Evolutionary conservation across 2,888 invertebrate species (phyloP), one percentile per base, ranked within the genome.

Genomic region (Zeuzera pyrina): DNA sequence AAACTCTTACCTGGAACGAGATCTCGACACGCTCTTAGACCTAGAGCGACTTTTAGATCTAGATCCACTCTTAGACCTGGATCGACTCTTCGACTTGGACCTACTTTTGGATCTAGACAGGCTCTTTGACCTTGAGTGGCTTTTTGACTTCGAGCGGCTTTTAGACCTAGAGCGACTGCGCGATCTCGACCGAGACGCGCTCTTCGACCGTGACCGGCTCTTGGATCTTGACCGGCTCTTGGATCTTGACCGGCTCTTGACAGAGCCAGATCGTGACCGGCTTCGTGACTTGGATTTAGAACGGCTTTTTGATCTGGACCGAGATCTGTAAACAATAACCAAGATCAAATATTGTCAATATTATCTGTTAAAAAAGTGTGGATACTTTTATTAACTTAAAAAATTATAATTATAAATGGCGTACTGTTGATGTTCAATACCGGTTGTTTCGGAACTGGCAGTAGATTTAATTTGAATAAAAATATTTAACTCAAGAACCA

Each of bases 121-220:
- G 13, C 78, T 77, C 32, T 65, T 66, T 0, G 81, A 78, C 4
- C 62, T 60, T 4, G 68, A 65, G 22, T 50, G n/a, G n/a, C n/a
- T n/a, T n/a, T n/a, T n/a, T n/a, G n/a, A n/a, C n/a, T n/a, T 45
- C 4, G 69, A 71, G 2, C 63, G 47, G 16, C 78, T 78, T 43
- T 64, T 62, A 0, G 81, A 84, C 3, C 69, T 47, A n/a, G 81
- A 84, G 3, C 69, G 47, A n/a, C 77, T 78, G 1, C 61, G 55
- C 29, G 69, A 69, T 34, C 63, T 63, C 0, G 78, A 73, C 19
- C 61, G 42, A 0, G 67, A 71, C 1, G 52, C 42, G 3, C 58
- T 63, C 33, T 57, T 57, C 1, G 72, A 73, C 10, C 57, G 42
- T 0, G 76, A 79, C 1, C 68, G 41, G 5, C 69, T 68, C 25